phyloP scores from a whole-genome alignment of 2,113 vertebrate genomes.

The Mixornis gularis region DNA sequence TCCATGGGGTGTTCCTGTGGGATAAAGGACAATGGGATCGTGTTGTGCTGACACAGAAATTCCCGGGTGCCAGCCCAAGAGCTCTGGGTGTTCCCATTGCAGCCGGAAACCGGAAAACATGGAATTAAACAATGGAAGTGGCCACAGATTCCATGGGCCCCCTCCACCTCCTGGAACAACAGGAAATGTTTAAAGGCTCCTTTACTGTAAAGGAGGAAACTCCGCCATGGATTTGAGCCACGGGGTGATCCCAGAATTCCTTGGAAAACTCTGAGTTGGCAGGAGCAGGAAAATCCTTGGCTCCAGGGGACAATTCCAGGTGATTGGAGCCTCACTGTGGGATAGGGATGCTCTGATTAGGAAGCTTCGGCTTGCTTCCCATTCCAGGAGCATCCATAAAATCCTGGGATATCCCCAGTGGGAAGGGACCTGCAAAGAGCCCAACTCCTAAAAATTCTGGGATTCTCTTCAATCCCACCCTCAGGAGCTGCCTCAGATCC shows the following conservation, averaged over 20 bases:
- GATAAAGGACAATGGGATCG: not conserved
- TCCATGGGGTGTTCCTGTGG: fast-evolving
- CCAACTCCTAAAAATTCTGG: not conserved
- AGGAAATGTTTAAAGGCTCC: slow-evolving; percentile 18
- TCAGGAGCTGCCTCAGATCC: not conserved
- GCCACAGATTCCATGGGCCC: not conserved
- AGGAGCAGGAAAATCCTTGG: not conserved
- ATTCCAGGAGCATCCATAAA: not conserved
- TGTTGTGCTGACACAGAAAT: fast-evolving
- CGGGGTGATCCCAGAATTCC: not conserved
- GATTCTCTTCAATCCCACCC: not conserved
- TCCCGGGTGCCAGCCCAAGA: not conserved
- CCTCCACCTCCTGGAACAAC: not conserved
- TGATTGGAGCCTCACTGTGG: not conserved
- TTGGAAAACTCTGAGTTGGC: not conserved
- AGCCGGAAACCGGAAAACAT: not conserved
- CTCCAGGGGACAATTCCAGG: not conserved
- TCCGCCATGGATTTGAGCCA: not conserved
- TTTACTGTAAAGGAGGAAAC: slow-evolving; percentile 29
- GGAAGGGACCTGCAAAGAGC: not conserved
- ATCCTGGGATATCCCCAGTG: not conserved
- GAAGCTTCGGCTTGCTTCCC: not conserved
- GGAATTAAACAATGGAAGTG: not conserved
- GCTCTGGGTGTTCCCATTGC: not conserved
- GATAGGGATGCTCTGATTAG: not conserved